Percentiles rank a stretch among this genome's conserved stretches.
Conservation (phyloP, 2,113 vertebrate species). For the Pipra filicauda region DNA sequence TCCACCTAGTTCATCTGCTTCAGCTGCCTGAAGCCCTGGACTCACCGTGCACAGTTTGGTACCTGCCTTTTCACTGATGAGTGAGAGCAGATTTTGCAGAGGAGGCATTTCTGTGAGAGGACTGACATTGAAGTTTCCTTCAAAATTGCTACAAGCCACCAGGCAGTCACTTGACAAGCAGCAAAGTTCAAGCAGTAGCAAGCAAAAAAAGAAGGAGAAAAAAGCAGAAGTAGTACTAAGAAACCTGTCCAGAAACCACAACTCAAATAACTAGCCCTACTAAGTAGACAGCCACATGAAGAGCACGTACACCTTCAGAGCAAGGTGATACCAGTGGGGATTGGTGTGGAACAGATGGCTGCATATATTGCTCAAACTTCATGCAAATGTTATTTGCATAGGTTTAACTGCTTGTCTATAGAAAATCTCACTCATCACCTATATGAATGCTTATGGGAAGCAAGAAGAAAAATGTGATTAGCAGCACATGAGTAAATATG, state of each 20-base stretch:
- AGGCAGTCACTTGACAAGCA: constrained; percentile 1
- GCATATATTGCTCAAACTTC: constrained; percentile 22
- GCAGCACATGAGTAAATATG: background rate
- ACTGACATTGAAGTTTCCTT: constrained; percentile 25
- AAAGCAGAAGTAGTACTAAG: background rate
- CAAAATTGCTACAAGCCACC: background rate
- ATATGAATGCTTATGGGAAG: background rate
- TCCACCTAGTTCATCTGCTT: background rate
- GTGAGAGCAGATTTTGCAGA: constrained; percentile 8
- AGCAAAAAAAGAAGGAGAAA: background rate
- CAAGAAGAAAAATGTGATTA: background rate
- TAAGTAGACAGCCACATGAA: constrained; percentile 34
- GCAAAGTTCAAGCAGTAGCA: constrained; percentile 11
- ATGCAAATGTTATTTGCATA: background rate
- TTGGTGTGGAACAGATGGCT: constrained; percentile 31
- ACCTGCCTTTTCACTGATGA: background rate
- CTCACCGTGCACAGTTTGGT: background rate
- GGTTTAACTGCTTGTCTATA: constrained; percentile 21
- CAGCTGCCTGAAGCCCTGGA: background rate
- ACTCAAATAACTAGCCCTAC: background rate
- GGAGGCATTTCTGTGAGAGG: background rate
- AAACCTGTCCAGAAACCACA: constrained; percentile 9
- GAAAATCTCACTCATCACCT: background rate
- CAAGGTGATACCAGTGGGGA: constrained; percentile 46
- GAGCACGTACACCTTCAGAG: constrained; percentile 4